Percentiles rank a stretch among this genome's conserved stretches.
These are phyloP conservation scores for Petromus typicus DNA, from an alignment of 2,113 vertebrate genomes.

Conservation along the genomic window DNA sequence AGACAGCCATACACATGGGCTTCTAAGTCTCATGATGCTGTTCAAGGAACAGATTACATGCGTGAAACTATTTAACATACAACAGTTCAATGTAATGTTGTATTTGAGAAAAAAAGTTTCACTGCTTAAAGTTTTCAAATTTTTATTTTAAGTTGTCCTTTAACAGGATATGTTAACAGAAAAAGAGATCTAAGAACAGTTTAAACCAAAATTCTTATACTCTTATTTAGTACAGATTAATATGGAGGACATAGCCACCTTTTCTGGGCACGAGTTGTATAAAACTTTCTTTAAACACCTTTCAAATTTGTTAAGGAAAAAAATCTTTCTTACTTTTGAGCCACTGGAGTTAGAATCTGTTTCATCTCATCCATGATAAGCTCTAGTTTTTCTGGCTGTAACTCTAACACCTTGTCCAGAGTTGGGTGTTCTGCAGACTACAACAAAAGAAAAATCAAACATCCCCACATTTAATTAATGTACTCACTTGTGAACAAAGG, in stretches of 20 bases:
- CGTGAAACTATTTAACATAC: not conserved
- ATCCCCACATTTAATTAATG: not conserved
- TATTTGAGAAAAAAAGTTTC: not conserved
- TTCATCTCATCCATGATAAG: slow-evolving; percentile 97
- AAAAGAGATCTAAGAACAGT: not conserved
- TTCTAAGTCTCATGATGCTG: not conserved
- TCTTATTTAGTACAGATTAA: not conserved
- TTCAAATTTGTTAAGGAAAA: not conserved
- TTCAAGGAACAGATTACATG: not conserved
- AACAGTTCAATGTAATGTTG: not conserved
- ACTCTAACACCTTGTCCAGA: slow-evolving; percentile 91
- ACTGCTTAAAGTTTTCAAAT: not conserved
- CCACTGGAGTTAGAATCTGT: slow-evolving; percentile 94
- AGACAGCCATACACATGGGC: too few relatives aligned
- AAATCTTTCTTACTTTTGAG: slow-evolving; percentile 92
- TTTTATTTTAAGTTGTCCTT: not conserved
- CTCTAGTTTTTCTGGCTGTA: slow-evolving; percentile 90
- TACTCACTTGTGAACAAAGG: not conserved
- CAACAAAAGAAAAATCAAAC: slow-evolving; percentile 59
- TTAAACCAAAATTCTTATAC: not conserved
- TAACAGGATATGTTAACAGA: not conserved
- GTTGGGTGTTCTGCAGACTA: slow-evolving; percentile 92
- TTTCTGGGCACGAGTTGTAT: not conserved
- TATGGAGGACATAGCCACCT: not conserved
- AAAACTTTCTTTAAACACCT: slow-evolving; percentile 13